These are phyloP conservation scores for Criorhina ranunculi DNA, from an alignment of 2,888 invertebrate species.

Conservation along the genomic window DNA sequence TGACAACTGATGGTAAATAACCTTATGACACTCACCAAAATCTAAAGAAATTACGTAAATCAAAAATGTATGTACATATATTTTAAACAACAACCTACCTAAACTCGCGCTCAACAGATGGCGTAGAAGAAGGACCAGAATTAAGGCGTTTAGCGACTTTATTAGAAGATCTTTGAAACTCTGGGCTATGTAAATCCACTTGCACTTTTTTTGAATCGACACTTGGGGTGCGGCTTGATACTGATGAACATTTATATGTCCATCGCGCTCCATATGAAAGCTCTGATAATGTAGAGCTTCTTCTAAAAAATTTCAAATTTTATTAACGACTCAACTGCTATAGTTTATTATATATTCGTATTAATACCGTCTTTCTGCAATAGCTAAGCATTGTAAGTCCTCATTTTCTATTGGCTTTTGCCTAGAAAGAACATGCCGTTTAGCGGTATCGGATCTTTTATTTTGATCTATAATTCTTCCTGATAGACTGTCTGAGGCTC, in stretches of 20 bases:
- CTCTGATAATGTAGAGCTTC: constrained; percentile 84
- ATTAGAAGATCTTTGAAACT: constrained; percentile 82
- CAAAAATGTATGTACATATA: too few species aligned
- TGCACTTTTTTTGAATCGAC: constrained; percentile 83
- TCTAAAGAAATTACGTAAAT: too few species aligned
- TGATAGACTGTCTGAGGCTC: constrained; percentile 75
- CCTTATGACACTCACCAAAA: too few species aligned
- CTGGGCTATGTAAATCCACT: constrained; percentile 84
- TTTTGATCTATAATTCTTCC: constrained; percentile 87
- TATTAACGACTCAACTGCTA: background rate
- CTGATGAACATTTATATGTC: constrained; percentile 82
- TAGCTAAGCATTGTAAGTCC: constrained; percentile 81
- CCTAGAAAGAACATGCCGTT: constrained; percentile 90
- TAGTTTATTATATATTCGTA: background rate
- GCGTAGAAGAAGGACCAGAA: constrained; percentile 83
- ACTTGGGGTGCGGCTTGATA: constrained; percentile 83
- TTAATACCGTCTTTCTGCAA: constrained; percentile 81
- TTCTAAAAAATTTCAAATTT: constrained; percentile 59
- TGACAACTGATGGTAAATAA: too few species aligned
- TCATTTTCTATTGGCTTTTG: constrained; percentile 91
- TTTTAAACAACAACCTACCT: constrained; percentile 78
- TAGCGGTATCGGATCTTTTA: constrained; percentile 87
- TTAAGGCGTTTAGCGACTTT: constrained; percentile 83
- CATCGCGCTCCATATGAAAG: constrained; percentile 83
- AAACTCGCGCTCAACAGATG: constrained; percentile 84